Conservation (phyloP, 1,140 invertebrate genomes). For the Penaeus chinensis region DNA sequence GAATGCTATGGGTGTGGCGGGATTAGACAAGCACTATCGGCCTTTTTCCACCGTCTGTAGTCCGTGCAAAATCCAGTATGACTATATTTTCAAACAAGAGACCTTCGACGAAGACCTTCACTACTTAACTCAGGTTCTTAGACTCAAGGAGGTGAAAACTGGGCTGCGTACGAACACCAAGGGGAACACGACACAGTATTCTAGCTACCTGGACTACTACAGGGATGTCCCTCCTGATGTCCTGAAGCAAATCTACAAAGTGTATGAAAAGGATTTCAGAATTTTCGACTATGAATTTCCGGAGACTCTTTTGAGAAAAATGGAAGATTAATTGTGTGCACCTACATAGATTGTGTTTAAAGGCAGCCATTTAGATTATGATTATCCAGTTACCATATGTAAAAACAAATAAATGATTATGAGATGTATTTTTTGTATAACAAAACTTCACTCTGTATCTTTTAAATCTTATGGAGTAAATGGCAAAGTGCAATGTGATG, state of each 20-base stretch:
- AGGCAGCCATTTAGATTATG: too few relatives aligned
- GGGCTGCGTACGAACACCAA: background rate
- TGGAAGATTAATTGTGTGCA: too few relatives aligned
- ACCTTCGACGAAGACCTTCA: constrained; percentile 10
- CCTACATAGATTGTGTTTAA: too few relatives aligned
- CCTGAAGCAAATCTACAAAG: background rate
- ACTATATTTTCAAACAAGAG: background rate
- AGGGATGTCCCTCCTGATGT: background rate
- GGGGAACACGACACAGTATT: background rate
- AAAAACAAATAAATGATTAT: too few relatives aligned
- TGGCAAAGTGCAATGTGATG: too few relatives aligned
- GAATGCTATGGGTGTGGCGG: background rate
- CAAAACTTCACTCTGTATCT: too few relatives aligned
- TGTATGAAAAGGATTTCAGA: background rate
- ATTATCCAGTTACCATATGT: too few relatives aligned
- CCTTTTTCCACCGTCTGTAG: background rate
- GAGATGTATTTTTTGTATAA: too few relatives aligned
- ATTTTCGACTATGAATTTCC: background rate
- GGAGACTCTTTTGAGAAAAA: background rate
- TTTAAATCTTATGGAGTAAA: too few relatives aligned
- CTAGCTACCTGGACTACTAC: background rate
- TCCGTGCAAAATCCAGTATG: background rate
- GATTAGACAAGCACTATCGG: background rate
- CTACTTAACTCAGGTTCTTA: background rate
- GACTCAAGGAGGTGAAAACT: background rate